phyloP scores from a whole-genome alignment of 2,888 invertebrate species.

The Papilio demoleus region DNA sequence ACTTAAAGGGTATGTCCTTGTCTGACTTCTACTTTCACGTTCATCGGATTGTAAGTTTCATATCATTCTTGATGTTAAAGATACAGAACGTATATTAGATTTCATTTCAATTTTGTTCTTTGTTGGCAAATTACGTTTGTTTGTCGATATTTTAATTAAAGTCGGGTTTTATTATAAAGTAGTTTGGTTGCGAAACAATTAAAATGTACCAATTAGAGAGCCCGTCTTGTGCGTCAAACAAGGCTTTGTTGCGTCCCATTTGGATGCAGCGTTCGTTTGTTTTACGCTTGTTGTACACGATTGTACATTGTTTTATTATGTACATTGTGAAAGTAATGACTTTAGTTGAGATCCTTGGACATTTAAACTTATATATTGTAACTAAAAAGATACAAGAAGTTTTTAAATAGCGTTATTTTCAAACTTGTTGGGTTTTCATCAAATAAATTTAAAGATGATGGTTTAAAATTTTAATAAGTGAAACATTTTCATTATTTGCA shows the following conservation, averaged over 20 bases:
- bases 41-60: neutral
- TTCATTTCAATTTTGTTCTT: neutral
- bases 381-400: neutral
- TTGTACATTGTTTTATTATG: neutral
- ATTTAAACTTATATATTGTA: neutral
- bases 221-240: conserved; percentile 45
- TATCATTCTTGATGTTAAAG: neutral
- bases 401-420: neutral
- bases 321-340: neutral
- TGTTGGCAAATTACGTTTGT: neutral
- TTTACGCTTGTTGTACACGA: neutral
- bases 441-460: neutral
- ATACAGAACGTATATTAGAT: neutral
- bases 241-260: conserved; percentile 30
- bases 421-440: neutral
- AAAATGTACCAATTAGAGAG: conserved; percentile 49
- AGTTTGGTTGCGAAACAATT: conserved; percentile 54
- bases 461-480: neutral
- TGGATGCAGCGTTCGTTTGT: conserved; percentile 6
- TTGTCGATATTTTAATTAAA: neutral
- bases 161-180: conserved; percentile 51
- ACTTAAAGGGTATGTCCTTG: neutral
- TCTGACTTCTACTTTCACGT: neutral
- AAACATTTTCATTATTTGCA: no score
- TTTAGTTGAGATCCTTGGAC: neutral